Percentiles rank a stretch among this genome's conserved stretches.
Evolutionary conservation across 2,797 vertebrate species (phyloP).

Genomic region (Eurystomus glaucurus): DNA sequence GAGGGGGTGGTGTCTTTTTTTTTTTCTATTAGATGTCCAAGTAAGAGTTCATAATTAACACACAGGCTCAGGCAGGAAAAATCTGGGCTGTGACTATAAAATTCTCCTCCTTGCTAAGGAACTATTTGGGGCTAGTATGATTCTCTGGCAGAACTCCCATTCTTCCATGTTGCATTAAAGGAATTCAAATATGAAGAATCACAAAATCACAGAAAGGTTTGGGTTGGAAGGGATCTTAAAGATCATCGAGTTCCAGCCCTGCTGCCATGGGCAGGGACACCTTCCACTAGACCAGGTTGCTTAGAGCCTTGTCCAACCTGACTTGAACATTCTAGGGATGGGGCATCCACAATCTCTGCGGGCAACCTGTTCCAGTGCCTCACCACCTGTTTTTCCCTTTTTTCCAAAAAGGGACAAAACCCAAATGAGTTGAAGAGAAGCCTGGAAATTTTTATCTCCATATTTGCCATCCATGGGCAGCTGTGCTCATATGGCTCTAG

Average conservation of each 20-base stretch:
- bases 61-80: neutral
- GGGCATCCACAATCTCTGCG: neutral
- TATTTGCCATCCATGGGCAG: neutral
- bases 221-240: neutral
- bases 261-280: neutral
- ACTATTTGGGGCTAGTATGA: neutral
- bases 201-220: neutral
- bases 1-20: too few relatives aligned
- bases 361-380: neutral
- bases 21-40: neutral
- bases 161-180: constrained; percentile 7
- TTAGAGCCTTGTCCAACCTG: neutral
- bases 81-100: neutral
- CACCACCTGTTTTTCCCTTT: neutral
- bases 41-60: neutral
- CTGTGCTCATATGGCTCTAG: neutral
- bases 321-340: neutral
- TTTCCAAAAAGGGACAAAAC: neutral
- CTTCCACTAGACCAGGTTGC: neutral
- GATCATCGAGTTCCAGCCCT: neutral
- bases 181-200: neutral
- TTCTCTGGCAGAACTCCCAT: neutral
- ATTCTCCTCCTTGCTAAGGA: neutral
- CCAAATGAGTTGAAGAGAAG: neutral
- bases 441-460: neutral